Evolutionary conservation across 1,140 invertebrate species (phyloP).

Genomic region (Vollenhovia emeryi): DNA sequence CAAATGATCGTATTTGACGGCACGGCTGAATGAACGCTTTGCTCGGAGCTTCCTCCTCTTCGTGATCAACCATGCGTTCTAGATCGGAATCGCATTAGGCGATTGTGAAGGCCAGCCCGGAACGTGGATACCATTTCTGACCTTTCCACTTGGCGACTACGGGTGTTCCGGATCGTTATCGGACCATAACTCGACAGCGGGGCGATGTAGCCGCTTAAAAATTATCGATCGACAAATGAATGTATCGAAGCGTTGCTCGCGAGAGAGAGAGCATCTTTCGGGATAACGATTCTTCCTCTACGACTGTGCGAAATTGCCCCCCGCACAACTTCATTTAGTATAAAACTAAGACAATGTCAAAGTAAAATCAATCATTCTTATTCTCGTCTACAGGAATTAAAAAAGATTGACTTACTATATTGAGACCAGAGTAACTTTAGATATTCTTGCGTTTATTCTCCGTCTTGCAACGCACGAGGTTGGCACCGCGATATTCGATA

Average conservation of each 20-base stretch:
- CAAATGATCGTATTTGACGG: neutral
- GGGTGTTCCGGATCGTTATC: constrained; percentile 22
- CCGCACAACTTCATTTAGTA: no score
- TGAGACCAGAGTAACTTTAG: no score
- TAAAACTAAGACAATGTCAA: no score
- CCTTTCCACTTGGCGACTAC: neutral
- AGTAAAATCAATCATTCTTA: no score
- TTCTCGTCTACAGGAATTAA: no score
- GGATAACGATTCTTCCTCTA: no score
- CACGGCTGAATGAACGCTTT: constrained; percentile 12
- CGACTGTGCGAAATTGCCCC: no score
- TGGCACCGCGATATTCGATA: no score
- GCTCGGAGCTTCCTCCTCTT: constrained; percentile 13
- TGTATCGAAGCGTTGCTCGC: neutral
- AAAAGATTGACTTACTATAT: no score
- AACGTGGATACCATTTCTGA: constrained; percentile 11
- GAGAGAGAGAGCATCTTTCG: no score
- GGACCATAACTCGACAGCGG: neutral
- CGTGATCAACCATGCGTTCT: constrained; percentile 13
- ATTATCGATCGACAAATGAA: neutral
- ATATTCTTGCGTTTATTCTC: no score
- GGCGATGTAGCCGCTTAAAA: neutral
- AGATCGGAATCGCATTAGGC: constrained; percentile 26
- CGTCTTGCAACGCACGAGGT: no score
- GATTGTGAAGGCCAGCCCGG: constrained; percentile 14